Evolutionary conservation across 2,797 vertebrate genomes (phyloP).

Genomic region (Leucoraja ocellata): DNA sequence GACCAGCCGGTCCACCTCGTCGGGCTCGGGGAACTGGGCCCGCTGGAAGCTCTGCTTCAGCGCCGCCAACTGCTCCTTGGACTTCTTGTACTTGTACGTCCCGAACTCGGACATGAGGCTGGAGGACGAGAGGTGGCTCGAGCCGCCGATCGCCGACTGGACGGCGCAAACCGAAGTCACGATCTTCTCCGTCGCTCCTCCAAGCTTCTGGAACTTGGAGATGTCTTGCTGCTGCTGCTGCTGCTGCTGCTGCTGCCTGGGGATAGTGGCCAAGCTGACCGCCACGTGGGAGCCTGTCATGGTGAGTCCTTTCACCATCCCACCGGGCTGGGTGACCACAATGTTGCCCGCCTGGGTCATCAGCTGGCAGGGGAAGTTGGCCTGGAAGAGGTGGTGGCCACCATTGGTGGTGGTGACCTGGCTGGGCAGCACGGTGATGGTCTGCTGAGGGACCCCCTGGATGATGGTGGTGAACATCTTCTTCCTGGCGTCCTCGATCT

Average conservation of each 20-base stretch:
- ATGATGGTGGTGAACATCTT: slow-evolving; percentile 99
- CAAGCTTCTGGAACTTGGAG: slow-evolving; percentile 55
- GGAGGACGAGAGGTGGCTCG: slow-evolving; percentile 62
- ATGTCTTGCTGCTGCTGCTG: slow-evolving; percentile 49
- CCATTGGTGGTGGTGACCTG: slow-evolving; percentile 70
- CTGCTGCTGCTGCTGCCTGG: slow-evolving; percentile 61
- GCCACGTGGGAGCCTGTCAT: slow-evolving; percentile 75
- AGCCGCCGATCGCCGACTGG: slow-evolving; percentile 53
- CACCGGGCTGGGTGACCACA: slow-evolving; percentile 80
- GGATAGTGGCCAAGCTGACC: slow-evolving; percentile 67
- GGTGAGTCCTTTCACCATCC: slow-evolving; percentile 80
- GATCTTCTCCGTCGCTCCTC: slow-evolving; percentile 41
- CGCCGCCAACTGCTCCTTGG: slow-evolving; percentile 79
- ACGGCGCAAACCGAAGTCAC: slow-evolving; percentile 47
- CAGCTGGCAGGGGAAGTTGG: slow-evolving; percentile 77
- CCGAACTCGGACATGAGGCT: slow-evolving; percentile 72
- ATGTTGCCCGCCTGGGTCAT: slow-evolving; percentile 64
- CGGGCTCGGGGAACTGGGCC: slow-evolving; percentile 84
- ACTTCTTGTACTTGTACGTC: slow-evolving; percentile 87
- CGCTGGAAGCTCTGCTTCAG: slow-evolving; percentile 85
- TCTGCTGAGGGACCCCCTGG: slow-evolving; percentile 78
- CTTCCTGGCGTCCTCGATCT: slow-evolving; percentile 90
- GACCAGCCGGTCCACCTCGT: slow-evolving; percentile 86
- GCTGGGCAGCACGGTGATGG: slow-evolving; percentile 84
- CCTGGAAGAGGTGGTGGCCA: slow-evolving; percentile 89